These are phyloP conservation scores for Rostratula benghalensis DNA, from an alignment of 2,113 vertebrate species.

Conservation along the genomic window DNA sequence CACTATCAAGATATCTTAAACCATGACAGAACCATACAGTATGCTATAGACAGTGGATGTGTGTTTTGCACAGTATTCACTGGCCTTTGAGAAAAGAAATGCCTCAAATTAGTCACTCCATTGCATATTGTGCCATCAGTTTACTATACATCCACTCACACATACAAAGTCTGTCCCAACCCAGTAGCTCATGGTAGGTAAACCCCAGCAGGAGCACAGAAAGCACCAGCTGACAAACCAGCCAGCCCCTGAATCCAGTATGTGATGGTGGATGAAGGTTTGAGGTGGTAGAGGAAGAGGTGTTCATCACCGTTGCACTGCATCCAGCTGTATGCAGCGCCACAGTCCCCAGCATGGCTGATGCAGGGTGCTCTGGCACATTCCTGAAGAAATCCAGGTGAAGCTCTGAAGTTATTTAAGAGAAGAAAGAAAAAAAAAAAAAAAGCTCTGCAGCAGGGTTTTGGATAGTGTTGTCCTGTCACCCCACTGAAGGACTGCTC, in stretches of 20 bases:
- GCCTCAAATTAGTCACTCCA: background rate
- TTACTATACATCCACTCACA: background rate
- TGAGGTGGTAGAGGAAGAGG: background rate
- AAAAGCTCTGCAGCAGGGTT: background rate
- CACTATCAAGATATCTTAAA: background rate
- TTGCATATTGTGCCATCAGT: background rate
- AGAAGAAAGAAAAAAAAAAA: background rate
- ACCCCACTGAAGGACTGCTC: rapidly evolving
- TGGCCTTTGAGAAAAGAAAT: background rate
- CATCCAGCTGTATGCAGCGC: background rate
- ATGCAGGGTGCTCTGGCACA: rapidly evolving
- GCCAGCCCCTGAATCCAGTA: background rate
- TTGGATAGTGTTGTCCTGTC: background rate
- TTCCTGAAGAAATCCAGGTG: background rate
- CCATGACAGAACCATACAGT: background rate
- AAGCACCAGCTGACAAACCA: background rate
- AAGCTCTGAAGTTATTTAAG: background rate
- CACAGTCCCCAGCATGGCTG: too few species aligned
- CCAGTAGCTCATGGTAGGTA: background rate
- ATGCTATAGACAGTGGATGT: background rate
- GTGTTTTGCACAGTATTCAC: background rate
- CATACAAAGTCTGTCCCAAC: background rate
- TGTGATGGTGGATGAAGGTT: background rate
- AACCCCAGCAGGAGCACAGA: background rate
- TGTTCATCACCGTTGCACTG: rapidly evolving